These are phyloP conservation scores for Hecatera dysodea DNA, from an alignment of 2,888 invertebrate species.

Conservation along the genomic window DNA sequence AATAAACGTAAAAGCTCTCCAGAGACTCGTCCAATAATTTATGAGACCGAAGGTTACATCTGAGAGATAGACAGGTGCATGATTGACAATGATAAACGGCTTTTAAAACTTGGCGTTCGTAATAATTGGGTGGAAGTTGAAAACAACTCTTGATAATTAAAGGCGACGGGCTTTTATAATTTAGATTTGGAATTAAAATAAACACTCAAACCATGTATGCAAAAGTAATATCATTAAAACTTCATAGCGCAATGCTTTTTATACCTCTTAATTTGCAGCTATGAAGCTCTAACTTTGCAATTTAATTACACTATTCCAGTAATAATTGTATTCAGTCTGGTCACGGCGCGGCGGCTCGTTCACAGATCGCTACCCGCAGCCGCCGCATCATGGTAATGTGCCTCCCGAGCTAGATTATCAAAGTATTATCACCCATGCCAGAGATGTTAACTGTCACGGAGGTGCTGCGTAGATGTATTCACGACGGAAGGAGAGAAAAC, in stretches of 20 bases:
- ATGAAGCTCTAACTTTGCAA: conserved; percentile 79
- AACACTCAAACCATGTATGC: conserved; percentile 59
- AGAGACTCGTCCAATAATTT: conserved; percentile 48
- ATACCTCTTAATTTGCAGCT: conserved; percentile 77
- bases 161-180: conserved; percentile 44
- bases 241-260: conserved; percentile 74
- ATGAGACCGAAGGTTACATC: conserved; percentile 48
- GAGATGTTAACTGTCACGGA: conserved; percentile 44
- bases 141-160: conserved; percentile 54
- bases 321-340: conserved; percentile 78
- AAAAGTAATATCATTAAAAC: conserved; percentile 77
- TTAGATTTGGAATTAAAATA: conserved; percentile 50
- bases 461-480: conserved; percentile 22
- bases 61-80: conserved; percentile 58
- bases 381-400: conserved; percentile 71
- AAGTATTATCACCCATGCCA: conserved; percentile 67
- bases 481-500: conserved; percentile 13
- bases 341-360: conserved; percentile 70
- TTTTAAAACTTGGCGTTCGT: conserved; percentile 57
- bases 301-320: conserved; percentile 80
- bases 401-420: conserved; percentile 70
- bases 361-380: conserved; percentile 69
- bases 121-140: conserved; percentile 48
- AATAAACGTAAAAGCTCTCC: conserved; percentile 55
- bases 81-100: conserved; percentile 67